phyloP scores from a whole-genome alignment of 2,113 vertebrate species.

The Rhagologus leucostigma region DNA sequence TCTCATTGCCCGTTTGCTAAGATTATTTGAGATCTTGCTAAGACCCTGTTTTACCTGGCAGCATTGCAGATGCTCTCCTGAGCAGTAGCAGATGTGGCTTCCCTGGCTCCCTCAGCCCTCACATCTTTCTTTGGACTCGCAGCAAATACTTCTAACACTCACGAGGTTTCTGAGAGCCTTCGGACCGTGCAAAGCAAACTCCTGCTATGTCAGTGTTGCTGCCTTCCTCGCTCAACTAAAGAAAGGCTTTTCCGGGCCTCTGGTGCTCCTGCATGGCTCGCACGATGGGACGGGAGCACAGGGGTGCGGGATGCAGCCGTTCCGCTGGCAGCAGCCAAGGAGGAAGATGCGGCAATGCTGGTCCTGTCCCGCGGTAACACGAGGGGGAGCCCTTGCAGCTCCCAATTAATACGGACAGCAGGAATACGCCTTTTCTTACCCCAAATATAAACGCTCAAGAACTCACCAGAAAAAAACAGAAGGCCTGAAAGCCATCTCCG shows the following conservation, averaged over 20 bases:
- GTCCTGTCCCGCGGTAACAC: neutral
- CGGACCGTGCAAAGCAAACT: accelerated
- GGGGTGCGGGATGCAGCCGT: accelerated
- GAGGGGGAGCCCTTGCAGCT: conserved; percentile 22
- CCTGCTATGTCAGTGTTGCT: accelerated
- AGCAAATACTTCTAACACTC: accelerated
- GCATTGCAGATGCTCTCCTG: neutral
- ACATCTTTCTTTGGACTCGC: neutral
- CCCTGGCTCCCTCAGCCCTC: neutral
- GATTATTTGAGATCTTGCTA: neutral
- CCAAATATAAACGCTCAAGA: neutral
- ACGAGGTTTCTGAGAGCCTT: neutral
- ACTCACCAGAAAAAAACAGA: neutral
- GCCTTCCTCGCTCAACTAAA: neutral
- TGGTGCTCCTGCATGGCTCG: accelerated
- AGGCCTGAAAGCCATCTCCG: neutral
- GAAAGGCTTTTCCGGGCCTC: neutral
- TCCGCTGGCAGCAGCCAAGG: accelerated
- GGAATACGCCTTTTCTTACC: neutral
- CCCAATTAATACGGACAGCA: accelerated
- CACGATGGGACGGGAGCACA: accelerated
- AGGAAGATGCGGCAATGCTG: neutral
- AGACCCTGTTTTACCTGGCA: neutral
- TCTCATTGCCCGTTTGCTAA: neutral
- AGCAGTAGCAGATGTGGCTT: neutral